These are phyloP conservation scores for Pemphredon lugubris DNA, from an alignment of 2,888 invertebrate genomes.

Conservation along the genomic window DNA sequence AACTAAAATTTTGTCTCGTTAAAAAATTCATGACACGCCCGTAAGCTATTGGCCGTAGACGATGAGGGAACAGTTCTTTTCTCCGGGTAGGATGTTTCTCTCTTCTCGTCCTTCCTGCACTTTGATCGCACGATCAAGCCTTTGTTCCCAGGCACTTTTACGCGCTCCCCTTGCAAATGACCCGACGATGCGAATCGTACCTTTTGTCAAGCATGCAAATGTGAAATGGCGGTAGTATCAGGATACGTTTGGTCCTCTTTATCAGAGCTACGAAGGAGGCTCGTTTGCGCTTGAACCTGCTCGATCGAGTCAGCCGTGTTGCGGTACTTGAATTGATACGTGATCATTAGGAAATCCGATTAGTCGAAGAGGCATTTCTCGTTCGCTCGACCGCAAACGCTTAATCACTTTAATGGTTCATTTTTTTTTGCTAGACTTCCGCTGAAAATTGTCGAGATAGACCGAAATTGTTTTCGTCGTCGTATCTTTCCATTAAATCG, in stretches of 20 bases:
- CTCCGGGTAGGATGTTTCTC: conserved; percentile 2
- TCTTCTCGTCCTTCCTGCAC: conserved; percentile 45
- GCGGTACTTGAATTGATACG: too few relatives aligned
- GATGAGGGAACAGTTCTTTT: conserved; percentile 15
- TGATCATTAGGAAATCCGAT: too few relatives aligned
- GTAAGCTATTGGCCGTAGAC: conserved; percentile 47
- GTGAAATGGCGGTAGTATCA: conserved; percentile 29
- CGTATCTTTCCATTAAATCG: too few relatives aligned
- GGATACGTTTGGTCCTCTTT: background rate
- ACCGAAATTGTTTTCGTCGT: too few relatives aligned
- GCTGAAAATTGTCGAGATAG: too few relatives aligned
- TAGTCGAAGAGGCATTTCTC: too few relatives aligned
- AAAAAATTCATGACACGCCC: conserved; percentile 60
- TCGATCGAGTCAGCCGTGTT: conserved; percentile 19
- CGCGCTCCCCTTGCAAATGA: conserved; percentile 56
- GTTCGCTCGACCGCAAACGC: too few relatives aligned
- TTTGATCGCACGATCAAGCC: conserved; percentile 68
- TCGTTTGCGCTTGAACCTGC: background rate
- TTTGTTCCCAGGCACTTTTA: conserved; percentile 59
- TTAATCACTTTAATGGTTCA: too few relatives aligned
- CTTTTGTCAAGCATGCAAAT: conserved; percentile 63
- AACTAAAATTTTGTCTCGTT: conserved; percentile 48
- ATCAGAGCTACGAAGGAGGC: background rate
- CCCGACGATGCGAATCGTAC: conserved; percentile 42
- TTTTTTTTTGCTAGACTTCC: too few relatives aligned